These are phyloP conservation scores for Caenorhabditis doughertyi DNA, from an alignment of 2,888 invertebrate genomes.

Conservation along the genomic window DNA sequence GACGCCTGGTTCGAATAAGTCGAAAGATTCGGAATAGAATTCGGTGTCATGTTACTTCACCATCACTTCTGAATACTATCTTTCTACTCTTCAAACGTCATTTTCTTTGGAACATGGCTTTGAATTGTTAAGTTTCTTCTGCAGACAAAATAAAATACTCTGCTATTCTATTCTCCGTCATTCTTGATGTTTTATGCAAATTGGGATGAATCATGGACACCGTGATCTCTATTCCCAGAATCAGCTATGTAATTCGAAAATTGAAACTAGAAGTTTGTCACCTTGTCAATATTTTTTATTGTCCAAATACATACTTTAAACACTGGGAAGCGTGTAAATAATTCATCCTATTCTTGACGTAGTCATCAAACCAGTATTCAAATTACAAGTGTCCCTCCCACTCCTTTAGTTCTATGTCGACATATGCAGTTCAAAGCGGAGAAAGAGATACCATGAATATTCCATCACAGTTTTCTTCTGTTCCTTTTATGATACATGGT, in stretches of 20 bases:
- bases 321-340: conserved; percentile 30
- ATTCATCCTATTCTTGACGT: conserved; percentile 18
- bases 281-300: neutral
- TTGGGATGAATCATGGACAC: neutral
- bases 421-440: conserved; percentile 44
- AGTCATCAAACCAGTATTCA: conserved; percentile 38
- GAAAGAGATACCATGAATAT: conserved; percentile 25
- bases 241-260: no score
- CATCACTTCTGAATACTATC: conserved; percentile 42
- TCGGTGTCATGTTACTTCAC: conserved; percentile 50
- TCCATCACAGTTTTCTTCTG: conserved; percentile 1
- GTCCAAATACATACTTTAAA: neutral
- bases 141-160: neutral
- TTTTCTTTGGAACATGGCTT: neutral
- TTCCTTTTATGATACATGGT: neutral
- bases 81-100: conserved; percentile 26
- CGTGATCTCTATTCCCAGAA: neutral
- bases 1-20: conserved; percentile 5
- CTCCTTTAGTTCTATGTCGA: conserved; percentile 26
- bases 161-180: no score
- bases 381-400: conserved; percentile 30
- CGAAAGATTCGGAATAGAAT: conserved; percentile 32
- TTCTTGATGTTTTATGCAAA: conserved; percentile 18
- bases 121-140: neutral
- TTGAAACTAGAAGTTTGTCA: neutral